phyloP scores from a whole-genome alignment of 2,113 vertebrate genomes.

The Chaenocephalus aceratus region DNA sequence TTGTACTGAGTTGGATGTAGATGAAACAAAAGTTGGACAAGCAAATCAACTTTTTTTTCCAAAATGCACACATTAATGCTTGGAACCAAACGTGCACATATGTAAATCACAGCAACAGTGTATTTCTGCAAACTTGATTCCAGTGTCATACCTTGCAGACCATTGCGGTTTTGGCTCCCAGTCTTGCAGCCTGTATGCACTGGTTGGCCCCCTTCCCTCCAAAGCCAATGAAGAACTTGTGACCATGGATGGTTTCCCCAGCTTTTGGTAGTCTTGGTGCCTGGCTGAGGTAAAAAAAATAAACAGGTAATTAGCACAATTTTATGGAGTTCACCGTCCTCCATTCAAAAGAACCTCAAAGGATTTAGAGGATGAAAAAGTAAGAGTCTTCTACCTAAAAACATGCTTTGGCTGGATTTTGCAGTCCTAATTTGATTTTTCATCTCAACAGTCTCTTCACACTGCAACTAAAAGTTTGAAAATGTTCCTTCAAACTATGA shows the following conservation, averaged over 20 bases:
- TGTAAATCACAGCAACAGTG: background rate
- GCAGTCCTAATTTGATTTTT: background rate
- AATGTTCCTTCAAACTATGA: constrained; percentile 31
- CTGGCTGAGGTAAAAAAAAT: constrained; percentile 82
- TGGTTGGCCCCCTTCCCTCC: constrained; percentile 99
- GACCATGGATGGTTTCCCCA: constrained; percentile 95
- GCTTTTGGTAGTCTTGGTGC: constrained; percentile 91
- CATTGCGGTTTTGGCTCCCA: constrained; percentile 91
- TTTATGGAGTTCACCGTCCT: constrained; percentile 13
- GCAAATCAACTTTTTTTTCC: constrained; percentile 11
- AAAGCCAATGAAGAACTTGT: constrained; percentile 95
- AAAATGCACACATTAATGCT: background rate
- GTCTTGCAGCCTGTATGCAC: constrained; percentile 93
- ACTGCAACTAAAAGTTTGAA: constrained; percentile 38
- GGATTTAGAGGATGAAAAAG: background rate
- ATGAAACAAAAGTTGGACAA: constrained; percentile 34
- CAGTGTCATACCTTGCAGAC: constrained; percentile 91
- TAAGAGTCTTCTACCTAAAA: background rate
- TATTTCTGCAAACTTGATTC: background rate
- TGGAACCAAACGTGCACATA: background rate
- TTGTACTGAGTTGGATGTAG: constrained; percentile 24
- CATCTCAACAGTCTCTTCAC: constrained; percentile 1
- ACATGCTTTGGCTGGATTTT: background rate
- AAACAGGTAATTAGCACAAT: constrained; percentile 28
- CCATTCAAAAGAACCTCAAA: background rate